These are phyloP conservation scores for Megaceryle maxima DNA, from an alignment of 2,113 vertebrate genomes.

Conservation along the genomic window DNA sequence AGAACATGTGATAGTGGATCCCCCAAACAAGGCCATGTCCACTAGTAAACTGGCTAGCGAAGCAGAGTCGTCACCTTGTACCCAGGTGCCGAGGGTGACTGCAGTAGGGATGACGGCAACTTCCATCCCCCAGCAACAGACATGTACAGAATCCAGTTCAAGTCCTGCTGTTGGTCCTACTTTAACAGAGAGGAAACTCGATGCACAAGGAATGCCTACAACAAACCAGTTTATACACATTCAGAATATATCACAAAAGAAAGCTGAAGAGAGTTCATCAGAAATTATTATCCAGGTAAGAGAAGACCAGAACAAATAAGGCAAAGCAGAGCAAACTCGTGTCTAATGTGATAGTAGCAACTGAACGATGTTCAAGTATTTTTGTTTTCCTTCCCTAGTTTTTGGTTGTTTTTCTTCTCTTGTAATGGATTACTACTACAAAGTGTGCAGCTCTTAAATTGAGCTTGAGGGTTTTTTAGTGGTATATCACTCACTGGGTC, in stretches of 20 bases:
- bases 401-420: not conserved
- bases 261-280: slow-evolving; percentile 79
- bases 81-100: slow-evolving; percentile 74
- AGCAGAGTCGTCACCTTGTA: slow-evolving; percentile 69
- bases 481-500: not conserved
- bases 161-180: slow-evolving; percentile 71
- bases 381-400: not conserved
- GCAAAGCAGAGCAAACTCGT: not conserved
- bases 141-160: slow-evolving; percentile 75
- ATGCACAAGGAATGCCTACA: slow-evolving; percentile 65
- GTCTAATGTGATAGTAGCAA: not conserved
- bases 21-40: slow-evolving; percentile 82
- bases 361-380: not conserved
- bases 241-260: slow-evolving; percentile 85
- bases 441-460: not conserved
- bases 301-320: not conserved
- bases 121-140: slow-evolving; percentile 80
- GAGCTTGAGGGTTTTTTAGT: not conserved
- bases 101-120: slow-evolving; percentile 63
- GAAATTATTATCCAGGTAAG: slow-evolving; percentile 91
- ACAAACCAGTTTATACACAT: slow-evolving; percentile 84
- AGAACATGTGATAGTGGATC: slow-evolving; percentile 87
- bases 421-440: not conserved
- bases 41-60: slow-evolving; percentile 74
- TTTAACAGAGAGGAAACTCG: slow-evolving; percentile 72